Evolutionary conservation across 2,797 vertebrate species (phyloP).

Genomic region (Manis javanica): DNA sequence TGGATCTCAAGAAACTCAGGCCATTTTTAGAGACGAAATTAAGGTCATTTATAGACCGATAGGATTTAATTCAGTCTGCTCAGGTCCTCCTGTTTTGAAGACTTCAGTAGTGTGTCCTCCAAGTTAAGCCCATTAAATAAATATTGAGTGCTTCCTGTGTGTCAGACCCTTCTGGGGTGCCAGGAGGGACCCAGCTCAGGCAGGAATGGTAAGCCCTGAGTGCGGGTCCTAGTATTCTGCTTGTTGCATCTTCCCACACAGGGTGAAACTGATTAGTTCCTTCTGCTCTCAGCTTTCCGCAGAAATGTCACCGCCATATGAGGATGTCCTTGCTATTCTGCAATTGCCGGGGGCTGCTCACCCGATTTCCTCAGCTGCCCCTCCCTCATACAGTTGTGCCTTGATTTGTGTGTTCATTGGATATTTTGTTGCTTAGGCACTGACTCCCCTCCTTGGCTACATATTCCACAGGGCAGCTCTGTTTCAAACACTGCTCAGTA

Average conservation of each 20-base stretch:
- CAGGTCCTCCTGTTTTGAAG: neutral
- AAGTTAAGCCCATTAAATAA: neutral
- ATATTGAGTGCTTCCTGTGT: neutral
- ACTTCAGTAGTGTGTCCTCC: neutral
- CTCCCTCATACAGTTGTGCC: neutral
- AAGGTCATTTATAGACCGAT: neutral
- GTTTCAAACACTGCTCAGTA: neutral
- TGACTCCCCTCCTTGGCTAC: neutral
- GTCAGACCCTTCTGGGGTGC: neutral
- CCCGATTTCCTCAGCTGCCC: neutral
- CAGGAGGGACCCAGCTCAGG: neutral
- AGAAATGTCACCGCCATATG: neutral
- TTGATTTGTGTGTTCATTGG: no score
- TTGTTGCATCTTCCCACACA: neutral
- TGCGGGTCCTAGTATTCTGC: accelerated
- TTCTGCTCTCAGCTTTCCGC: neutral
- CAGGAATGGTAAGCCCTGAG: neutral
- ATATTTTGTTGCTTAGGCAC: neutral
- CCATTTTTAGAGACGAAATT: neutral
- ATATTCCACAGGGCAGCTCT: neutral
- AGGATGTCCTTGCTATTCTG: neutral
- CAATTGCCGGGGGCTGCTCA: no score
- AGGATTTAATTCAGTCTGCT: neutral
- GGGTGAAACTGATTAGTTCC: neutral
- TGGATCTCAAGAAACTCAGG: neutral